Evolutionary conservation across 2,888 invertebrate genomes (phyloP).

Genomic region (Agonum fuliginosum): DNA sequence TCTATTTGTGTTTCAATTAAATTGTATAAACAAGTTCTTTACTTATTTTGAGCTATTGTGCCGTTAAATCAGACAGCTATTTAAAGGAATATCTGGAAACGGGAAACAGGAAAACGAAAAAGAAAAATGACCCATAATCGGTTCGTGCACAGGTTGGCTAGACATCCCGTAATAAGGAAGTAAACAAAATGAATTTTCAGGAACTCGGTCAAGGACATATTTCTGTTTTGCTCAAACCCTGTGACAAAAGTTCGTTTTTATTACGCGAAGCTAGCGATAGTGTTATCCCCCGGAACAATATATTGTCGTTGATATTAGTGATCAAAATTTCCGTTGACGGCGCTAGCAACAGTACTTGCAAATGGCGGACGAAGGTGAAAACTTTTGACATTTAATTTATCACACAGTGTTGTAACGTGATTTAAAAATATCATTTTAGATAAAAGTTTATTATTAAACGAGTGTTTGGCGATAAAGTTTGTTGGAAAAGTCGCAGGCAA

Average conservation of each 20-base stretch:
- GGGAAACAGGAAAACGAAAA: conserved; percentile 4
- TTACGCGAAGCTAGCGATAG: not conserved
- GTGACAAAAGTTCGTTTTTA: not conserved
- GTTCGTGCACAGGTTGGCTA: not conserved
- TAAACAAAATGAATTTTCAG: conserved; percentile 24
- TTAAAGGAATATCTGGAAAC: not conserved
- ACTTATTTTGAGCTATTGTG: no score
- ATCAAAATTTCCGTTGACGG: no score
- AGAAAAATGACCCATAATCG: not conserved
- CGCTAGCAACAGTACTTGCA: no score
- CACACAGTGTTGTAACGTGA: no score
- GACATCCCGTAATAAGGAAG: conserved; percentile 7
- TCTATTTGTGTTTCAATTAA: no score
- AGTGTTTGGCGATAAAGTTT: no score
- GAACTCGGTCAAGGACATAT: conserved; percentile 9
- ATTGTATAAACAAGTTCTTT: no score
- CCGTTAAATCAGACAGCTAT: not conserved
- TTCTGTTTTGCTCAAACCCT: not conserved
- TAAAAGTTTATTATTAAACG: no score
- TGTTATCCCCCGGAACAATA: not conserved
- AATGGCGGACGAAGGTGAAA: no score
- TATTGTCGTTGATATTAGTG: not conserved
- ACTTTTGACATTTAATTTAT: no score
- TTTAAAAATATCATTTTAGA: no score
- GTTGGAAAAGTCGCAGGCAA: no score